These are phyloP conservation scores for Scleropages formosus DNA, from an alignment of 2,797 vertebrate species.

Conservation along the genomic window DNA sequence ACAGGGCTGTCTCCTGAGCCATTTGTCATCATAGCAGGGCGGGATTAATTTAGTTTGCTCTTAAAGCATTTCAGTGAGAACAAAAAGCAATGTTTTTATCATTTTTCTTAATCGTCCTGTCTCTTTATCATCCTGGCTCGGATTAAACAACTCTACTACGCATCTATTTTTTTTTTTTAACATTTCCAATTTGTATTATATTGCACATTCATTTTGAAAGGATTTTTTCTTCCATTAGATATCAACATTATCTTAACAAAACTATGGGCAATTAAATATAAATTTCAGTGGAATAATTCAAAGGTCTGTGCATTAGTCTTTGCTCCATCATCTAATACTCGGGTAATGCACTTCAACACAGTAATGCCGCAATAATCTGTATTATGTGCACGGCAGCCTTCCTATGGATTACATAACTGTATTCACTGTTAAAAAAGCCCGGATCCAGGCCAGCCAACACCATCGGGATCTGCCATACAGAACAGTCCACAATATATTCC, in stretches of 20 bases:
- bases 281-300: slow-evolving; percentile 59
- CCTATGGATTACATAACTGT: slow-evolving; percentile 58
- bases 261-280: slow-evolving; percentile 66
- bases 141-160: slow-evolving; percentile 14
- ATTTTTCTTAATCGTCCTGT: neutral
- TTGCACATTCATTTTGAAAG: slow-evolving; percentile 14
- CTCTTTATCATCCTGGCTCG: slow-evolving; percentile 12
- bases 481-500: too few species aligned
- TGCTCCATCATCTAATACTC: slow-evolving; percentile 64
- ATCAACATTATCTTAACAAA: slow-evolving; percentile 64
- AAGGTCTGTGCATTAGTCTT: slow-evolving; percentile 62
- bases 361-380: slow-evolving; percentile 66
- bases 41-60: slow-evolving; percentile 16
- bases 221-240: slow-evolving; percentile 60
- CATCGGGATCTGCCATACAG: slow-evolving; percentile 45
- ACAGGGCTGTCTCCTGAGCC: neutral
- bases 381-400: slow-evolving; percentile 58
- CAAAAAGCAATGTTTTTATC: slow-evolving; percentile 14
- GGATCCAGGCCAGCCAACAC: slow-evolving; percentile 45
- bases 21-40: neutral
- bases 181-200: slow-evolving; percentile 11
- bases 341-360: slow-evolving; percentile 66
- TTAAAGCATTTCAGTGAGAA: neutral
- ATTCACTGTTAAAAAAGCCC: slow-evolving; percentile 62
- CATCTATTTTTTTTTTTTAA: neutral